Base-by-base conservation (phyloP, 1,140 invertebrate genomes). In the Scaptomyza montana region DNA sequence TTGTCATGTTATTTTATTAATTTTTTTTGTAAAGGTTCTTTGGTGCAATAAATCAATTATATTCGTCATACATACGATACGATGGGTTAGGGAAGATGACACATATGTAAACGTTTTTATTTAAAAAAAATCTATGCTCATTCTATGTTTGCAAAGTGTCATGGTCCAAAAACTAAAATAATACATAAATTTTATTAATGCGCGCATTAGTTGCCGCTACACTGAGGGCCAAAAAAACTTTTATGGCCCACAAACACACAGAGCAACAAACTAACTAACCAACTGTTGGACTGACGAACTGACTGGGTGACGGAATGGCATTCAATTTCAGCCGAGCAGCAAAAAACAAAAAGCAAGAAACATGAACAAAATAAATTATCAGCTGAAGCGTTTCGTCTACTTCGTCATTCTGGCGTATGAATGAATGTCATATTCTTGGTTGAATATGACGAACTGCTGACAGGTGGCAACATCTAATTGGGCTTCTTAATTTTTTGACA, bases 361-460 rank as follows among this genome's bases (percentile, higher is more conserved):
- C 43, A 45, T 64, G 43, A 60, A 66, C 49, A 53, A 72, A 64
- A 78, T 64, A 77, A 65, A 64, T 79, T 67, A 73, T 77, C 72
- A 74, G 79, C 67, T 71, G 72, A 78, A 68, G 72, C 81, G 82
- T 81, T 69, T 84, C 84, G 79, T 74, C 76, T 89, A 79, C 68
- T 74, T 87, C 77, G 73, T 80, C 84, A 85, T 67, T 86, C 67
- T 69, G 85, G 57, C 85, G 64, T 64, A 89, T 89, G 84, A 87
- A 87, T 77, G 80, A 80, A 89, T 87, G 84, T 89, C 84, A 89
- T 86, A 90, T 81, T 90, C 81, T 63, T 71, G 68, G 74, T 71
- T 75, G 74, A 69, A 86, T 62, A 91, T 91, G 90, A 91, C 90
- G 90, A 91, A 91, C 90, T 91, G 90, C 90, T 91, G 90, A 91